Conservation (phyloP, 2,113 vertebrate genomes). For the Phrynosoma platyrhinos region DNA sequence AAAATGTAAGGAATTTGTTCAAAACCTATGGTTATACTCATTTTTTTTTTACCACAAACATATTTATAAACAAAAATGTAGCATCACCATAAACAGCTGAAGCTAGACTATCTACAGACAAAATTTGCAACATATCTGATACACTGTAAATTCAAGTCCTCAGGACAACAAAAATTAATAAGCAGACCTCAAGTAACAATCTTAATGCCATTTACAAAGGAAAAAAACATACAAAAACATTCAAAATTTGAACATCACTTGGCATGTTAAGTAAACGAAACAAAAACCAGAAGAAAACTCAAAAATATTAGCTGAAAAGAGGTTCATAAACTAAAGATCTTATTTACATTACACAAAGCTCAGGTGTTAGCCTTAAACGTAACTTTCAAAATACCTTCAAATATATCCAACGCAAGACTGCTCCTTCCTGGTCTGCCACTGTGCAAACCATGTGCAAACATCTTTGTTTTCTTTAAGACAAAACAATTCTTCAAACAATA, state of each 20-base stretch:
- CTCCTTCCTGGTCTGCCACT: conserved; percentile 75
- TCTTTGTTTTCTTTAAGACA: conserved; percentile 84
- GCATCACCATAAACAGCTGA: conserved; percentile 92
- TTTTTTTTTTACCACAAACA: conserved; percentile 95
- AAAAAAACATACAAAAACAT: conserved; percentile 83
- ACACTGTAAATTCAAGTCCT: conserved; percentile 93
- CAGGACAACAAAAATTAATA: conserved; percentile 85
- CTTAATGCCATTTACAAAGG: conserved; percentile 87
- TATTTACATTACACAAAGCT: conserved; percentile 98
- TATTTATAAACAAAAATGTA: conserved; percentile 89
- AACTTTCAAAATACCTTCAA: conserved; percentile 83
- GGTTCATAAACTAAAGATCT: conserved; percentile 85
- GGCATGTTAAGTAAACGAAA: conserved; percentile 83
- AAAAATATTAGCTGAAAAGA: conserved; percentile 76
- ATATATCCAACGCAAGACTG: conserved; percentile 74
- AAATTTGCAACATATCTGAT: conserved; percentile 93
- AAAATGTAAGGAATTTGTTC: conserved; percentile 91
- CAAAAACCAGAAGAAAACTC: conserved; percentile 67
- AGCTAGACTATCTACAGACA: conserved; percentile 97
- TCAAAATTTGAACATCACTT: conserved; percentile 85
- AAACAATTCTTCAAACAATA: conserved; percentile 92
- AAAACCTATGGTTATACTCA: conserved; percentile 92
- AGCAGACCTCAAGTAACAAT: conserved; percentile 86
- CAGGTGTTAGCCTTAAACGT: conserved; percentile 87
- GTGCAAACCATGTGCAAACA: conserved; percentile 79